phyloP scores from a whole-genome alignment of 2,888 invertebrate genomes.

The Ophioninae sp. region DNA sequence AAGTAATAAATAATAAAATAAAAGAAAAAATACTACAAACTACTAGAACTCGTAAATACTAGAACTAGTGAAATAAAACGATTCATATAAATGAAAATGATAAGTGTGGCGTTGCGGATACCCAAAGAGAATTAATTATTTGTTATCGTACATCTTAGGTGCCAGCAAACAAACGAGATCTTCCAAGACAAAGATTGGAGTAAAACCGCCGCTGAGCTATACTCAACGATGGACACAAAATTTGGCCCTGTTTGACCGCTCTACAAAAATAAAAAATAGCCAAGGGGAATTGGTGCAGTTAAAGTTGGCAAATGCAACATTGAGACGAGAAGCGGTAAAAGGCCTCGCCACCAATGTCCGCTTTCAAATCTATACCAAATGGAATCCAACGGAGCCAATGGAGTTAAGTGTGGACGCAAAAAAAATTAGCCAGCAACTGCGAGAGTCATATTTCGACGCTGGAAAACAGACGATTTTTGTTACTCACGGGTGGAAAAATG shows the following conservation, averaged over 20 bases:
- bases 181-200: neutral
- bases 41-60: neutral
- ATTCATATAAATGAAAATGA: neutral
- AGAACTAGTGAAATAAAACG: neutral
- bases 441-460: neutral
- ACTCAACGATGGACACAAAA: neutral
- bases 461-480: constrained; percentile 9
- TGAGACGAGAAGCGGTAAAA: neutral
- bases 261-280: neutral
- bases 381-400: neutral
- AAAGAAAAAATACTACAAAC: too few species aligned
- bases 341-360: neutral
- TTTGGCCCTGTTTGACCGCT: neutral
- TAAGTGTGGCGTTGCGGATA: neutral
- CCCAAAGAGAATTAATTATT: neutral
- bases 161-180: neutral
- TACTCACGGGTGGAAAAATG: constrained; percentile 20
- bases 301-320: too few species aligned
- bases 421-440: neutral
- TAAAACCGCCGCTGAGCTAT: neutral
- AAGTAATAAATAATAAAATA: too few species aligned
- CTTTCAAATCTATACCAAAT: constrained; percentile 4
- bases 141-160: neutral
- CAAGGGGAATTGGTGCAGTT: neutral
- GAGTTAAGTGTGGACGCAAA: neutral